A percentile compares a stretch with the other conserved stretches of the same genome.
Evolutionary conservation across 2,113 vertebrate genomes (phyloP).

Genomic region (Bufo gargarizans): DNA sequence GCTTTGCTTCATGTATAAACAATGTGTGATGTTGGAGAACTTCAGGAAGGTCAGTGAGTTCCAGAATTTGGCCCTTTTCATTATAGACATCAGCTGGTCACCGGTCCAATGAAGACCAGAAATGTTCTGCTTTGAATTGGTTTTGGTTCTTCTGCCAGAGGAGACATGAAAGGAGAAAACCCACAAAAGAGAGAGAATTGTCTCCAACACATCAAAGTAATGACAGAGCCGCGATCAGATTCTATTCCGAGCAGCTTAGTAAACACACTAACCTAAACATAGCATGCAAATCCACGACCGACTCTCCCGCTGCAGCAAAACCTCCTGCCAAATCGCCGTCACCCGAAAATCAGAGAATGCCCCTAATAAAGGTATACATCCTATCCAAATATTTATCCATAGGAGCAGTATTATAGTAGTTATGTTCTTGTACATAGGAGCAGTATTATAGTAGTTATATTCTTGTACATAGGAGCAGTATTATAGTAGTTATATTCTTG

Average conservation of each 20-base stretch:
- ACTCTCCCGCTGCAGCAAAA: too few relatives aligned
- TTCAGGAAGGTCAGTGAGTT: neutral
- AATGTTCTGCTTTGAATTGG: neutral
- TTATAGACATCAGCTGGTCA: neutral
- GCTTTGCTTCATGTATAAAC: too few relatives aligned
- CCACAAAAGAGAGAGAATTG: neutral
- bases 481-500: neutral
- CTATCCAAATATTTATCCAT: neutral
- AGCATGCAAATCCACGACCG: neutral
- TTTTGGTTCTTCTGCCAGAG: conserved; percentile 6
- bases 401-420: neutral
- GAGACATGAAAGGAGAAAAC: conserved; percentile 7
- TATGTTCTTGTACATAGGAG: neutral
- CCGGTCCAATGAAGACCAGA: neutral
- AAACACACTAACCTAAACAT: neutral
- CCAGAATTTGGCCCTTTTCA: neutral
- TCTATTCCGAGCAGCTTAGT: neutral
- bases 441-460: neutral
- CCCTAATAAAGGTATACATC: too few relatives aligned
- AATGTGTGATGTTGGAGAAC: neutral
- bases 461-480: neutral
- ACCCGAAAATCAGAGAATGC: too few relatives aligned
- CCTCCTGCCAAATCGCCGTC: neutral
- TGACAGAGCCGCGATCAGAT: neutral
- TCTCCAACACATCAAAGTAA: neutral